Percentiles rank a stretch among this genome's conserved stretches.
phyloP scores from a whole-genome alignment of 2,888 invertebrate genomes.

The Ormyrus thymus region DNA sequence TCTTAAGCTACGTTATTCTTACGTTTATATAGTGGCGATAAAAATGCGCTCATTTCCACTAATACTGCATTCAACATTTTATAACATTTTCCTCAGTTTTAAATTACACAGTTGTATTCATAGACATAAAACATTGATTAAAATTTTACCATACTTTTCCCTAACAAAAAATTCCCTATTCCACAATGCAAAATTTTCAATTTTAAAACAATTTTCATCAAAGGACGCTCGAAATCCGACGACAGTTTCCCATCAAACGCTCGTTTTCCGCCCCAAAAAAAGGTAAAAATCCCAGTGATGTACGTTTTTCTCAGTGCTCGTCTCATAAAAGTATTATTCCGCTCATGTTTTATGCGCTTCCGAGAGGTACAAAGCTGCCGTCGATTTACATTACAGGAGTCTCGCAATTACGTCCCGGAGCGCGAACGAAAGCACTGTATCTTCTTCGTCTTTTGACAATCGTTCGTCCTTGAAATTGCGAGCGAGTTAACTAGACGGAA shows the following conservation, averaged over 20 bases:
- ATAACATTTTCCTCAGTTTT: too few relatives aligned
- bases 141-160: too few relatives aligned
- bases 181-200: background rate
- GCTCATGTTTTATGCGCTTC: constrained; percentile 37
- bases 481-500: constrained; percentile 54
- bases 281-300: background rate
- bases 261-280: constrained; percentile 20
- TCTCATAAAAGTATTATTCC: background rate
- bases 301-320: background rate
- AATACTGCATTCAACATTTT: too few relatives aligned
- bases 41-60: too few relatives aligned
- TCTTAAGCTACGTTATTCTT: too few relatives aligned
- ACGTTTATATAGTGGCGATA: too few relatives aligned
- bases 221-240: background rate
- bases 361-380: constrained; percentile 2
- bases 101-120: too few relatives aligned
- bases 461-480: constrained; percentile 56
- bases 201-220: constrained; percentile 5
- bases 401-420: constrained; percentile 10
- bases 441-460: constrained; percentile 37
- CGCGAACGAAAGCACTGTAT: constrained; percentile 3
- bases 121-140: too few relatives aligned
- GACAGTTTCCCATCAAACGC: constrained; percentile 9
- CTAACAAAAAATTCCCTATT: too few relatives aligned
- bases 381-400: constrained; percentile 6